Conservation (phyloP, 1,140 invertebrate genomes). For the Bombyx mandarina region DNA sequence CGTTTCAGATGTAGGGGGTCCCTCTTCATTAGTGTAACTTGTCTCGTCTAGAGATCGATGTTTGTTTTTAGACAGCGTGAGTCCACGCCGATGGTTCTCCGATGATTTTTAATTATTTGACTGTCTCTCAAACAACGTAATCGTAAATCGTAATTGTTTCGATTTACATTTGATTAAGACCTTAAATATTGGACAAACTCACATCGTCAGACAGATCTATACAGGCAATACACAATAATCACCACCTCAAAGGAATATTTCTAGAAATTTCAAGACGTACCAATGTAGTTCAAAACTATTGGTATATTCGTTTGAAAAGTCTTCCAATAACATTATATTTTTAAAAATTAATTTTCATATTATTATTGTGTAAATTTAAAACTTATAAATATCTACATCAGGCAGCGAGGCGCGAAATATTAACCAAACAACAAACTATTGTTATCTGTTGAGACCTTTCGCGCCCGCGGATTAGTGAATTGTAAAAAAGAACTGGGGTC, state of each 20-base stretch:
- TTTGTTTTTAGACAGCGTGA: conserved; percentile 65
- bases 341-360: not conserved
- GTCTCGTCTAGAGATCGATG: conserved; percentile 62
- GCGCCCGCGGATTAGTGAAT: conserved; percentile 65
- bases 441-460: conserved; percentile 42
- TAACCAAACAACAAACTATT: conserved; percentile 1
- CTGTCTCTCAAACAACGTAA: too few species aligned
- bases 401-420: not conserved
- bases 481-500: conserved; percentile 62
- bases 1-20: conserved; percentile 56
- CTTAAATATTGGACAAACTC: too few species aligned
- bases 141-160: too few species aligned
- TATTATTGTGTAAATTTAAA: not conserved
- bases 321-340: not conserved
- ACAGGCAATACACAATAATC: too few species aligned
- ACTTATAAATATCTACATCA: not conserved
- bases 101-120: conserved; percentile 44
- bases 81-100: conserved; percentile 45
- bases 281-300: not conserved
- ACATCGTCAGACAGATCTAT: too few species aligned
- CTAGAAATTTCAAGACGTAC: not conserved
- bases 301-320: not conserved
- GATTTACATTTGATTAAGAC: too few species aligned
- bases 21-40: conserved; percentile 66
- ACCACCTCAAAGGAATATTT: too few species aligned